phyloP scores from a whole-genome alignment of 2,113 vertebrate genomes.

The Sclerurus mexicanus region DNA sequence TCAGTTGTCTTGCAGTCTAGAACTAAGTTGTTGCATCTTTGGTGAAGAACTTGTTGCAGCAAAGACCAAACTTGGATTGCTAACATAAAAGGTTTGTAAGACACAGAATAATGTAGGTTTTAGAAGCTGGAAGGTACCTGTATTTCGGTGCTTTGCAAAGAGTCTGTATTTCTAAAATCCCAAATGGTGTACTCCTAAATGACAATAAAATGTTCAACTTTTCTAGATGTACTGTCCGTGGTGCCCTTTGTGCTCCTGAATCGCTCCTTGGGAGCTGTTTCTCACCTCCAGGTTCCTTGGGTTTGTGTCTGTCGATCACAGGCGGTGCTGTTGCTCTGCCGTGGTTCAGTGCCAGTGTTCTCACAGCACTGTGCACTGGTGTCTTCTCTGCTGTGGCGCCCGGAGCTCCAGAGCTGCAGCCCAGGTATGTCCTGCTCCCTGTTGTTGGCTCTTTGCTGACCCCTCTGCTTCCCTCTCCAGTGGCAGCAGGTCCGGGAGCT shows the following conservation, averaged over 20 bases:
- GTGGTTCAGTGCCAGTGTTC: fast-evolving
- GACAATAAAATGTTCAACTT: slow-evolving; percentile 75
- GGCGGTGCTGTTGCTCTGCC: fast-evolving
- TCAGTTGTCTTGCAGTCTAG: background rate
- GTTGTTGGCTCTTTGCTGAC: fast-evolving
- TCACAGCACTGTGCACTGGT: fast-evolving
- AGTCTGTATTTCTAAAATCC: slow-evolving; percentile 54
- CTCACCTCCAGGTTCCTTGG: fast-evolving
- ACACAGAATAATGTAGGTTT: background rate
- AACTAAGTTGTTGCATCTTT: background rate
- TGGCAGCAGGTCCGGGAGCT: too few relatives aligned
- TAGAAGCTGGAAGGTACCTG: background rate
- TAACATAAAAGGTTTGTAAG: background rate
- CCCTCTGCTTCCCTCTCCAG: too few relatives aligned
- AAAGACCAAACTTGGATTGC: background rate
- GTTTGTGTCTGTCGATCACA: background rate
- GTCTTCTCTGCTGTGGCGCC: fast-evolving
- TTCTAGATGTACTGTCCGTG: slow-evolving; percentile 30
- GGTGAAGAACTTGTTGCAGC: background rate
- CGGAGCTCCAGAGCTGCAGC: too few relatives aligned
- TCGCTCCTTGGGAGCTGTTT: background rate
- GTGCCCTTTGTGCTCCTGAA: background rate
- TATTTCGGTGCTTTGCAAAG: slow-evolving; percentile 40
- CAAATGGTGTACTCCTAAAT: slow-evolving; percentile 45
- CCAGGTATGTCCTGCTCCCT: background rate